Conservation (phyloP, 2,797 vertebrate species). For the Danio tinwini region DNA sequence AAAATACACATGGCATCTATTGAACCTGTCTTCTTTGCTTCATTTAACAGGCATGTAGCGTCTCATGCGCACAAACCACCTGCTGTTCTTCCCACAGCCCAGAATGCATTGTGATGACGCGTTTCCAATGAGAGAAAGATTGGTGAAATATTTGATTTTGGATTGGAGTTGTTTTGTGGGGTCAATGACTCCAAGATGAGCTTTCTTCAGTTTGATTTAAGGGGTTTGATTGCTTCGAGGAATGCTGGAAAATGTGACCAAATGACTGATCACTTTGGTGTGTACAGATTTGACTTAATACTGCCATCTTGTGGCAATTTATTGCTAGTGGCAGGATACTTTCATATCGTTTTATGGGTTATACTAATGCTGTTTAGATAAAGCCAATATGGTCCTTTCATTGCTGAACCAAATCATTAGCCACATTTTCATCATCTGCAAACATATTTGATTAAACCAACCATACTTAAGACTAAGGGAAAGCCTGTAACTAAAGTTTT, state of each 20-base stretch:
- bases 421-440: too few species aligned
- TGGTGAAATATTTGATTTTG: conserved; percentile 7
- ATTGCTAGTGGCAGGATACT: neutral
- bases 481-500: neutral
- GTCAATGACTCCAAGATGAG: neutral
- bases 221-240: neutral
- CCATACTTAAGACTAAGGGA: neutral
- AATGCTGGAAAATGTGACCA: conserved; percentile 1
- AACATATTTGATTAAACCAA: neutral
- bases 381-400: neutral
- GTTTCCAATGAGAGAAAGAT: neutral
- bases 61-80: neutral
- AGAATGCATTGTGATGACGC: neutral
- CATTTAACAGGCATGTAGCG: conserved; percentile 11
- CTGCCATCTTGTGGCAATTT: conserved; percentile 41
- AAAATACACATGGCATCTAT: neutral
- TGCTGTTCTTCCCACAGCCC: conserved; percentile 10
- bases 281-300: conserved; percentile 14
- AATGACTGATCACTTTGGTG: neutral
- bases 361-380: neutral
- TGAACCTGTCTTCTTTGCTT: neutral
- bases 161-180: neutral
- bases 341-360: neutral
- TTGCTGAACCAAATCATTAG: neutral
- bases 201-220: neutral